Conservation (phyloP, 1,140 invertebrate species). For the Drosophila teissieri region DNA sequence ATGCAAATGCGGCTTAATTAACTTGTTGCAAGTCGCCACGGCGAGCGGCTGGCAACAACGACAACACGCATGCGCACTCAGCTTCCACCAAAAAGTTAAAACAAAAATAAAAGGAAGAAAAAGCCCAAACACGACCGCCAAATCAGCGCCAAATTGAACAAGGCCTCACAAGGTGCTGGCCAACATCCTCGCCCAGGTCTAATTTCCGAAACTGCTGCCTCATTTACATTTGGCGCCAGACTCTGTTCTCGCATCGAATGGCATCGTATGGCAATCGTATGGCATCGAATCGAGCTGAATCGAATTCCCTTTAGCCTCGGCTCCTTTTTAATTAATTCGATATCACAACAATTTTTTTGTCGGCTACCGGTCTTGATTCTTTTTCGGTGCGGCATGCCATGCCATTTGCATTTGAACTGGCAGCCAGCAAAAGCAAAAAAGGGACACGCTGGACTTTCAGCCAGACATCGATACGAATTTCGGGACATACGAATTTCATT, state of each 20-base stretch:
- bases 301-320: slow-evolving; percentile 43
- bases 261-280: no score
- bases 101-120: slow-evolving; percentile 24
- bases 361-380: slow-evolving; percentile 78
- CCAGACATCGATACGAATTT: slow-evolving; percentile 73
- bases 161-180: slow-evolving; percentile 74
- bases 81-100: slow-evolving; percentile 24
- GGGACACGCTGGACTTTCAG: slow-evolving; percentile 2
- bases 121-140: slow-evolving; percentile 70
- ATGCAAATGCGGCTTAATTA: slow-evolving; percentile 83
- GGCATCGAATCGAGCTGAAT: slow-evolving; percentile 3
- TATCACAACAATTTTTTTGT: slow-evolving; percentile 79
- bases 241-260: not conserved
- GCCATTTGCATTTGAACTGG: slow-evolving; percentile 74
- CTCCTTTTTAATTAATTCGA: slow-evolving; percentile 80
- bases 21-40: slow-evolving; percentile 79
- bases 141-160: slow-evolving; percentile 80
- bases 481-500: slow-evolving; percentile 76
- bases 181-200: slow-evolving; percentile 42
- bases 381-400: slow-evolving; percentile 58
- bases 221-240: slow-evolving; percentile 79
- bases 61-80: slow-evolving; percentile 77
- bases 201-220: slow-evolving; percentile 75
- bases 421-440: slow-evolving; percentile 13
- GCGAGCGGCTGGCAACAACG: slow-evolving; percentile 32